Conservation (phyloP, 2,113 vertebrate species). For the Macrotis lagotis region DNA sequence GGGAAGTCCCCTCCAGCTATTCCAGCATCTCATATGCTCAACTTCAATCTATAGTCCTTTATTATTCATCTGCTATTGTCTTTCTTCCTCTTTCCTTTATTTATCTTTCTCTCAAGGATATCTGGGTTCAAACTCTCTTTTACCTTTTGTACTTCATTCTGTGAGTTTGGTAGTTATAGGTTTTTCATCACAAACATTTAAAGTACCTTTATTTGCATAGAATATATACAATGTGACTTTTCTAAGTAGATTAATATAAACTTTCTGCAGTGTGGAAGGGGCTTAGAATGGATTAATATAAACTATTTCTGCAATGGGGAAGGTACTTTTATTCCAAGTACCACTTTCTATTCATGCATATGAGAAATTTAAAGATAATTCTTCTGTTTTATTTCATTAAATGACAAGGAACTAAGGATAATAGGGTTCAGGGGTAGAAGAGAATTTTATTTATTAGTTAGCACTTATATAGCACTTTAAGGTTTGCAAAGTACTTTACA, state of each 20-base stretch:
- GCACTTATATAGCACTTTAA: too few species aligned
- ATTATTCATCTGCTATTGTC: background rate
- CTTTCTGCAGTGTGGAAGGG: too few species aligned
- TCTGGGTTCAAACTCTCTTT: background rate
- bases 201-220: background rate
- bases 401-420: too few species aligned
- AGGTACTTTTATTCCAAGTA: too few species aligned
- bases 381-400: too few species aligned
- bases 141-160: background rate
- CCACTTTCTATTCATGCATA: too few species aligned
- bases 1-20: background rate
- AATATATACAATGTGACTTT: background rate
- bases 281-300: too few species aligned
- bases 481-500: too few species aligned
- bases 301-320: too few species aligned
- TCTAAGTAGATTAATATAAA: background rate
- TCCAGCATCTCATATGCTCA: background rate
- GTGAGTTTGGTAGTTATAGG: background rate
- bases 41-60: background rate
- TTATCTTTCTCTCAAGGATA: background rate
- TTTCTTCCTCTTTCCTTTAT: background rate
- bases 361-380: too few species aligned
- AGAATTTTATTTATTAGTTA: too few species aligned
- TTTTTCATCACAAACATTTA: background rate
- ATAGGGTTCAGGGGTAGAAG: too few species aligned